phyloP scores from a whole-genome alignment of 1,140 invertebrate species.

The Solen grandis region DNA sequence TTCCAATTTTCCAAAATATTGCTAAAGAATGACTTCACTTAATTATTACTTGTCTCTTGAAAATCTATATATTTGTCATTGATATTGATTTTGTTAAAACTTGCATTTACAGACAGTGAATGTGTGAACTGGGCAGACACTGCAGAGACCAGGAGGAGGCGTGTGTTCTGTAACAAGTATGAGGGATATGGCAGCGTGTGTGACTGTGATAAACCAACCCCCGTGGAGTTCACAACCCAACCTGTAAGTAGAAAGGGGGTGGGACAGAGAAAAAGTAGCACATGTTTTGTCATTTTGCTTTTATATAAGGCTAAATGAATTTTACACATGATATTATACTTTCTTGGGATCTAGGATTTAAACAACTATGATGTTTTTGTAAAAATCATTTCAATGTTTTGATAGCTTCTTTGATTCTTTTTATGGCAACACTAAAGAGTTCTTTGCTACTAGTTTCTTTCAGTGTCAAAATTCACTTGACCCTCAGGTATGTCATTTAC shows the following conservation, averaged over 20 bases:
- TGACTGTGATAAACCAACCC: constrained; percentile 84
- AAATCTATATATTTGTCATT: not conserved
- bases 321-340: too few relatives aligned
- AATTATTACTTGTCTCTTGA: too few relatives aligned
- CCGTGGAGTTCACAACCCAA: constrained; percentile 81
- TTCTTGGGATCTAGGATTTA: too few relatives aligned
- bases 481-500: too few relatives aligned
- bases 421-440: too few relatives aligned
- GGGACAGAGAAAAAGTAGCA: not conserved
- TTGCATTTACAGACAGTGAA: too few relatives aligned
- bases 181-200: constrained; percentile 87
- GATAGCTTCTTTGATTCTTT: not conserved
- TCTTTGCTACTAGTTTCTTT: too few relatives aligned
- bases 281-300: not conserved
- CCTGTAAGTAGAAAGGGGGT: constrained; percentile 70
- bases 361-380: not conserved
- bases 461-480: too few relatives aligned
- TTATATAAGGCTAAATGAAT: too few relatives aligned
- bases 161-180: constrained; percentile 85
- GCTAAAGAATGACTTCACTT: too few relatives aligned
- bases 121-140: constrained; percentile 82
- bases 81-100: constrained; percentile 80
- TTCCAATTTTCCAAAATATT: not conserved
- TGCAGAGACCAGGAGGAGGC: constrained; percentile 82
- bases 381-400: not conserved